Conservation (phyloP, 1,140 invertebrate species). For the Tenebrio molitor region DNA sequence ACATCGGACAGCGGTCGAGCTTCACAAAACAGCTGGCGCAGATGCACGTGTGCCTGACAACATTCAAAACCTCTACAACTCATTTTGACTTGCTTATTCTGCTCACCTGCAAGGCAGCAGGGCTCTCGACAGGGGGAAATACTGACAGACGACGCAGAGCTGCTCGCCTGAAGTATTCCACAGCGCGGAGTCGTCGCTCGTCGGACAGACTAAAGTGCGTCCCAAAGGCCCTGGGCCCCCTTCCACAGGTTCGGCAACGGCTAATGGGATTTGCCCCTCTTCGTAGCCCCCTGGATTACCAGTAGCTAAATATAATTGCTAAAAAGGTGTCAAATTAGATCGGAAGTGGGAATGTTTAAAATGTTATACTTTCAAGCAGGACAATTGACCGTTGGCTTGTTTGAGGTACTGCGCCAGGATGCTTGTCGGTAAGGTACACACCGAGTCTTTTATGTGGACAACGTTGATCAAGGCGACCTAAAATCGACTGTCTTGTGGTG, state of each 20-base stretch:
- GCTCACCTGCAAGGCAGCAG: slow-evolving; percentile 78
- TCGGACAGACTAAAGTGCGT: slow-evolving; percentile 66
- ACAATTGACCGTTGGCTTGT: slow-evolving; percentile 84
- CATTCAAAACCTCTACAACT: background rate
- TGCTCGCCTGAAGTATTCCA: slow-evolving; percentile 74
- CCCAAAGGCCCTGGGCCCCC: slow-evolving; percentile 60
- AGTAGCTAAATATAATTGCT: slow-evolving; percentile 83
- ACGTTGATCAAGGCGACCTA: slow-evolving; percentile 84
- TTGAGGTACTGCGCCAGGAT: slow-evolving; percentile 86
- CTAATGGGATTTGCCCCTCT: slow-evolving; percentile 61
- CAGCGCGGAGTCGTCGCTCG: slow-evolving; percentile 61
- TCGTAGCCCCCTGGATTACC: slow-evolving; percentile 75
- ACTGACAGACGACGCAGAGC: slow-evolving; percentile 85
- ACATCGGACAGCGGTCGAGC: slow-evolving; percentile 86
- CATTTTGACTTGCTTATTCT: background rate
- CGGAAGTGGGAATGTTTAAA: background rate
- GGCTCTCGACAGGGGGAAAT: slow-evolving; percentile 80
- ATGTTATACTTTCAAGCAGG: slow-evolving; percentile 79
- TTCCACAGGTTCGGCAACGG: slow-evolving; percentile 64
- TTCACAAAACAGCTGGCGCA: slow-evolving; percentile 82
- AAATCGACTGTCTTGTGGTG: slow-evolving; percentile 51
- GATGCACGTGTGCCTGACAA: slow-evolving; percentile 81
- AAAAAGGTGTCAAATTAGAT: slow-evolving; percentile 13
- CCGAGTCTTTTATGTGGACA: slow-evolving; percentile 83
- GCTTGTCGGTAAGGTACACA: slow-evolving; percentile 82